phyloP scores from a whole-genome alignment of 1,140 invertebrate genomes.

The Caenorhabditis inopinata region DNA sequence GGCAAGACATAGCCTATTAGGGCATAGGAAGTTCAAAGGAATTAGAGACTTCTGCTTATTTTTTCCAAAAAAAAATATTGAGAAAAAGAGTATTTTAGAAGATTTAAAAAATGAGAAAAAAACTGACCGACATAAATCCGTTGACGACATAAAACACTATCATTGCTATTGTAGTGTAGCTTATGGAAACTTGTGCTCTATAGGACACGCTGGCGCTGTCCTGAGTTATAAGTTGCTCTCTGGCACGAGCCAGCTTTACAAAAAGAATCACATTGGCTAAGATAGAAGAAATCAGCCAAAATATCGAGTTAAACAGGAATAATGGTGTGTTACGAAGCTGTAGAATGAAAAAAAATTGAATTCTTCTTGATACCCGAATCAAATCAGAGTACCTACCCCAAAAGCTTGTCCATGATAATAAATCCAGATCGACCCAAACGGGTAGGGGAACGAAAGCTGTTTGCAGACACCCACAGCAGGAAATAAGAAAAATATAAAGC shows the following conservation, averaged over 20 bases:
- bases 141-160: constrained; percentile 9
- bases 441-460: background rate
- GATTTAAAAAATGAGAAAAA: no score
- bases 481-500: background rate
- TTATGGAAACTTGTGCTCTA: background rate
- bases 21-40: no score
- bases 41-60: no score
- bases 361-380: no score
- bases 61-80: no score
- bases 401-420: background rate
- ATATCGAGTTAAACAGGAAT: background rate
- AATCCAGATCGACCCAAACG: background rate
- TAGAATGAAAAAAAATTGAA: background rate
- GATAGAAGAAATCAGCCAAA: background rate
- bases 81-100: no score
- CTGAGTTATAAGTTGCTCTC: background rate
- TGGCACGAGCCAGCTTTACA: background rate
- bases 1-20: no score
- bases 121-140: no score
- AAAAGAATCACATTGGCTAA: background rate
- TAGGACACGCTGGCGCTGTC: background rate
- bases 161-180: background rate
- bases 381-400: background rate
- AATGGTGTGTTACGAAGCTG: background rate
- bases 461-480: background rate